Base-by-base conservation (phyloP, 2,113 vertebrate species). In the Dermatemys mawii region DNA sequence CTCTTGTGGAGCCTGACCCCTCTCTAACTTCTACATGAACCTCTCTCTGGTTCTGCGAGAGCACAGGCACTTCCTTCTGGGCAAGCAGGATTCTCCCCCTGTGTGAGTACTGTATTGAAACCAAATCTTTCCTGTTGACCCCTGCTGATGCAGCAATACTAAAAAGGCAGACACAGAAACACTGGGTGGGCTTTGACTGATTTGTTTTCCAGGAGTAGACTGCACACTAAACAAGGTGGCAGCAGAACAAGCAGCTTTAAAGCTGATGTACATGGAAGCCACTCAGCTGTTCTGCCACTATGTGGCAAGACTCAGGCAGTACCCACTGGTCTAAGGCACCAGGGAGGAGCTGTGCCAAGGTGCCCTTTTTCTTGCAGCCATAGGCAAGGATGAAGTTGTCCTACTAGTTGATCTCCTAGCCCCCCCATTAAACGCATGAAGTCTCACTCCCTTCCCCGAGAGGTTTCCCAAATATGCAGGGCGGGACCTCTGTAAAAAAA, bases 291-390 rank as follows among this genome's bases (percentile, higher is more conserved):
- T 96, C 32, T 83, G 84, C 54, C 89, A 83, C 90, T 83, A 81
- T 0, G 0, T 91, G 48, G 79, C 93, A 95, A 88, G 88, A 41
- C 48, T 90, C 87, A 27, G 57, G 24, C 9, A 27, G 8, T 88
- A 86, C 26, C 67, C 82, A 84, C 90, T 91, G 91, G 73, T 84
- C 90, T 87, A 92, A 93, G 83, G 81, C 83, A 92, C 84, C 49
- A 27, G 49, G 81, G 32, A 29, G 32, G 80, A 87, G 51, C 49
- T 82, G 63, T 54, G 70, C 93, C 93, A 93, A 95, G 73, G 81
- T 81, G 88, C 41, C 73, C 87, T 90, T 90, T 92, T 54, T 73
- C 94, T 82, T 90, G 76, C 55, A n/a, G n/a, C n/a, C n/a, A 70
- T 38, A 22, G 63, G 35, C n/a, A 70, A 70, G 17, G 63, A 70